Evolutionary conservation across 2,113 vertebrate genomes (phyloP).

Genomic region (Macquaria australasica): DNA sequence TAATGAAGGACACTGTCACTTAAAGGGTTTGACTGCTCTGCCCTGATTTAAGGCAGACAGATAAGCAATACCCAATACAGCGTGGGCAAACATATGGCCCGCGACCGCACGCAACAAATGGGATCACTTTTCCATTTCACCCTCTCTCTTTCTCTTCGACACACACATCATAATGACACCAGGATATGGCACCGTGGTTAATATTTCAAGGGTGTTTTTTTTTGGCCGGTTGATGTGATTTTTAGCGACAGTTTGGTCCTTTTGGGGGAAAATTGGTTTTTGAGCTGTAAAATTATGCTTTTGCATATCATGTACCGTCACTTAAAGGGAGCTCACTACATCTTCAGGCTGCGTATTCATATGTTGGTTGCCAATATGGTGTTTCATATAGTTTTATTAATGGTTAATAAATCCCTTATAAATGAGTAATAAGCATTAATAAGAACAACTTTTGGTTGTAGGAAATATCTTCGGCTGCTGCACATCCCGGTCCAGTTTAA

Average conservation of each 20-base stretch:
- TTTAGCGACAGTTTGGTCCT: background rate
- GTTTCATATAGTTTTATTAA: too few species aligned
- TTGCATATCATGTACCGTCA: background rate
- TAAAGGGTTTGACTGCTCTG: slow-evolving; percentile 55
- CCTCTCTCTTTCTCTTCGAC: background rate
- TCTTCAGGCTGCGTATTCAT: background rate
- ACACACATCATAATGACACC: background rate
- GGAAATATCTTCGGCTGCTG: background rate
- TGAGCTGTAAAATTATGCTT: background rate
- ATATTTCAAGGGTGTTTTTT: background rate
- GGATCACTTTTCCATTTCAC: slow-evolving; percentile 31
- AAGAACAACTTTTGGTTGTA: background rate
- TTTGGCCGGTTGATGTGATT: slow-evolving; percentile 7
- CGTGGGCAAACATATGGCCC: slow-evolving; percentile 5
- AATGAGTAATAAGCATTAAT: background rate
- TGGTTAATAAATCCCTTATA: background rate
- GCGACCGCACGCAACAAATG: slow-evolving; percentile 5
- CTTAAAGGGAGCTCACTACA: too few species aligned
- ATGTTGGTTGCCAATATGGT: background rate
- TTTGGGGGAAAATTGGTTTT: background rate
- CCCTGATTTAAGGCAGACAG: slow-evolving; percentile 56
- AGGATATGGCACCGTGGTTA: background rate
- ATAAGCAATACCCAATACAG: slow-evolving; percentile 63
- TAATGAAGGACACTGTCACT: slow-evolving; percentile 65
- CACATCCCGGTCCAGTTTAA: background rate